Base-by-base conservation (phyloP, 2,113 vertebrate genomes). In the Emydura subglobosa region DNA sequence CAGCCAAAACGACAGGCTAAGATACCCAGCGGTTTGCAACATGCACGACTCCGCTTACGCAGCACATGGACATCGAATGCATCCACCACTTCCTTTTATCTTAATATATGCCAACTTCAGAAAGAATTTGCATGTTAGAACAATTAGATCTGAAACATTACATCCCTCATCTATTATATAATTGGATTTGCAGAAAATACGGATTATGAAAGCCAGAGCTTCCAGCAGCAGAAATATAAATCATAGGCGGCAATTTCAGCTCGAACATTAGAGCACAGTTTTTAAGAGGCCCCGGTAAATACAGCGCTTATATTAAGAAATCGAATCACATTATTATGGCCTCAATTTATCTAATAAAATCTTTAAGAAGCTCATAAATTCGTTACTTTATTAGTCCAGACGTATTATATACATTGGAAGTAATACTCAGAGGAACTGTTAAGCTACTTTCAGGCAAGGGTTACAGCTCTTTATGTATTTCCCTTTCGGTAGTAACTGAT, bases 361-460 rank as follows among this genome's bases (percentile, higher is more conserved):
- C 96, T 98, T 98, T 98, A 97, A 96, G 97, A 98, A 98, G 97
- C 98, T 95, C 95, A 96, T 98, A 98, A 98, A 98, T 94, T 98
- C 22, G 79, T 95, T 97, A 87, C 93, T 98, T 98, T 98, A 98
- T 98, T 98, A 98, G 98, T 92, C 95, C 97, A 94, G 97, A 97
- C 97, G 97, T 98, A 97, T 98, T 98, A 96, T 74, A 68, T 92
- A 91, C 91, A 95, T 97, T 98, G 97, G 97, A 97, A 97, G 97
- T 97, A 96, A 96, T 97, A 97, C 98, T 98, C 98, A 0, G 95
- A 98, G 98, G 98, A 94, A 94, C 87, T 95, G 97, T 98, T 98
- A 98, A 98, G 98, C 96, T 98, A 98, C 97, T 96, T 96, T 97
- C 96, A 96, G 95, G 96, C 94, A 85, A 89, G 51, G n/a, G 97